A percentile compares a stretch with the other conserved stretches of the same genome.
phyloP scores from a whole-genome alignment of 2,113 vertebrate genomes.

The Microcebus lehilahytsara region DNA sequence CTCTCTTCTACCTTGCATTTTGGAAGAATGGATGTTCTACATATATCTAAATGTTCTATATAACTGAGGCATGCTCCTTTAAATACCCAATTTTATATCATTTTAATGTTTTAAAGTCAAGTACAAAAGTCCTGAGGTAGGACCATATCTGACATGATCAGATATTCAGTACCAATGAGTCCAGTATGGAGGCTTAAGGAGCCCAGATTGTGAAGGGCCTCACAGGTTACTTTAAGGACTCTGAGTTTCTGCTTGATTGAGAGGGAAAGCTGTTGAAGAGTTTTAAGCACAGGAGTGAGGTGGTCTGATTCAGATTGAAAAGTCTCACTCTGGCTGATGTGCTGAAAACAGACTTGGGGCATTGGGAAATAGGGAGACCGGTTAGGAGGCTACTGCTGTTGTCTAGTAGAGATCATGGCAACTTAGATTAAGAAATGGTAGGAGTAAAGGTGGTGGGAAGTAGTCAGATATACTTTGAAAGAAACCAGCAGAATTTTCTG shows the following conservation, averaged over 20 bases:
- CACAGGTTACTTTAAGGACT: not conserved
- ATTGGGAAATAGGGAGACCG: not conserved
- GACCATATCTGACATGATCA: not conserved
- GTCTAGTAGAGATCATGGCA: not conserved
- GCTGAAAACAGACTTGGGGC: not conserved
- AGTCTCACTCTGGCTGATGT: not conserved
- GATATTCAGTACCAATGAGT: not conserved
- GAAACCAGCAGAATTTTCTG: not conserved
- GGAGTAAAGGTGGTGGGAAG: not conserved
- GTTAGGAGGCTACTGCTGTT: not conserved
- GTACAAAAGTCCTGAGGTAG: not conserved
- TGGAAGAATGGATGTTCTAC: not conserved
- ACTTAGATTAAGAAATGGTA: not conserved
- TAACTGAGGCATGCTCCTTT: slow-evolving; percentile 9
- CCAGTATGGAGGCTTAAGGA: not conserved
- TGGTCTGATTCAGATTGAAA: not conserved
- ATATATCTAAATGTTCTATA: not conserved
- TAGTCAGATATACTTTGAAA: not conserved
- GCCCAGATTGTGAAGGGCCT: not conserved
- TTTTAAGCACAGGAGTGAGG: not conserved
- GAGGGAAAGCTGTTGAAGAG: not conserved
- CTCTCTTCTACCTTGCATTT: not conserved
- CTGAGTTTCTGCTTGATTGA: not conserved
- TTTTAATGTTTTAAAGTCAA: slow-evolving; percentile 19
- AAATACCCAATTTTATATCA: slow-evolving; percentile 21